Percentiles rank a stretch among this genome's conserved stretches.
phyloP scores from a whole-genome alignment of 2,797 vertebrate species.

The Dermochelys coriacea region DNA sequence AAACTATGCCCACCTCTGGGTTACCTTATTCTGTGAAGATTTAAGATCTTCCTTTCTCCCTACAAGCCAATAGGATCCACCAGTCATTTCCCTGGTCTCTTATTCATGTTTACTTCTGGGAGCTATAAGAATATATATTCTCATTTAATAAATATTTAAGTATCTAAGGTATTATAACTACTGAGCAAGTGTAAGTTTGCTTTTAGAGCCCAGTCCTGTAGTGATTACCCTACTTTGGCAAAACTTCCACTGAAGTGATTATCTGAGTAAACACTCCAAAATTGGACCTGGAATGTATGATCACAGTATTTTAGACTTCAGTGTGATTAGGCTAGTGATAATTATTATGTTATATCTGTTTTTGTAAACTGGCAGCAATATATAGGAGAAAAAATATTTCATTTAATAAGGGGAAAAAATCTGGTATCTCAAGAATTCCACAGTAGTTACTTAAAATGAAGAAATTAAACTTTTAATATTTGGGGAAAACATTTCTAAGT shows the following conservation, averaged over 20 bases:
- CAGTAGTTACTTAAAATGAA: neutral
- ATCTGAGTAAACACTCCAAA: neutral
- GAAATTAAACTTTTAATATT: neutral
- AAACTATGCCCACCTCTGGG: too few species aligned
- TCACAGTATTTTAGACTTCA: neutral
- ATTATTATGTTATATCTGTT: neutral
- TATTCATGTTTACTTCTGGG: neutral
- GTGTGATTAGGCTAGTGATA: neutral
- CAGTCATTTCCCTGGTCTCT: neutral
- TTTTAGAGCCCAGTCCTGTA: neutral
- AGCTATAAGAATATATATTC: neutral
- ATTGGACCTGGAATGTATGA: neutral
- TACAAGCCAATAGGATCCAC: neutral
- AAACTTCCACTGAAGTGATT: neutral
- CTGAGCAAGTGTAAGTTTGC: neutral
- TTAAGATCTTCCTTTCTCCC: neutral
- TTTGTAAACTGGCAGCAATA: neutral
- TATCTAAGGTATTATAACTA: neutral
- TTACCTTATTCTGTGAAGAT: neutral
- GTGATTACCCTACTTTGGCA: neutral
- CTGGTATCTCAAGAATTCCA: neutral
- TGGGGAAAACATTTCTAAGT: neutral
- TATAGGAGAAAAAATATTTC: neutral
- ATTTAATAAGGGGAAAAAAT: neutral
- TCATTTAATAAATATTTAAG: neutral